Conservation (phyloP, 2,888 invertebrate genomes). For the Anaspis maculata region DNA sequence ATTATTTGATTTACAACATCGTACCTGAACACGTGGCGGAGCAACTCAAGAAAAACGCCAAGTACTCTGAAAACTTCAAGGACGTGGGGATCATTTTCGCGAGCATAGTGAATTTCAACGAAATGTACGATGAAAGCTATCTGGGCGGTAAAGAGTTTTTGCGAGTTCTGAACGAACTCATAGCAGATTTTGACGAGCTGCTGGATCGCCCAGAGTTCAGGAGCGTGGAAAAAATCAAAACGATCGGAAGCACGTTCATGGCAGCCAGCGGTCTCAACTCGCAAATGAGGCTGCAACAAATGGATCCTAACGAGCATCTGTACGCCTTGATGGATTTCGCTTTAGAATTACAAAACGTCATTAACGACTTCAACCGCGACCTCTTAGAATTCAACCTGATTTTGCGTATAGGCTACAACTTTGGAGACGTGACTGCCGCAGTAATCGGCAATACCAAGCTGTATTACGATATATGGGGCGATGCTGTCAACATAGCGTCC, state of each 20-base stretch:
- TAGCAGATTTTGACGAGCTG: slow-evolving; percentile 92
- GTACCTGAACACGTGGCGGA: slow-evolving; percentile 94
- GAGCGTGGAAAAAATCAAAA: slow-evolving; percentile 95
- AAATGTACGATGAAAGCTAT: slow-evolving; percentile 96
- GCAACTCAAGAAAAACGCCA: slow-evolving; percentile 83
- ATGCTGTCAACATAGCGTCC: slow-evolving; percentile 94
- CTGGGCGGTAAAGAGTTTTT: slow-evolving; percentile 91
- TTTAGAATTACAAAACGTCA: slow-evolving; percentile 79
- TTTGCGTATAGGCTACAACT: slow-evolving; percentile 81
- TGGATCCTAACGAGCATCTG: slow-evolving; percentile 68
- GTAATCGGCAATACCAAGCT: slow-evolving; percentile 94
- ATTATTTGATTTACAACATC: slow-evolving; percentile 93
- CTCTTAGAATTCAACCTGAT: slow-evolving; percentile 84
- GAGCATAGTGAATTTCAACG: slow-evolving; percentile 93
- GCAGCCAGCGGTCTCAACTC: slow-evolving; percentile 93
- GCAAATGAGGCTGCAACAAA: slow-evolving; percentile 57
- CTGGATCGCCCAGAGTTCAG: slow-evolving; percentile 72
- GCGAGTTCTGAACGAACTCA: slow-evolving; percentile 89
- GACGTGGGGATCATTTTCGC: slow-evolving; percentile 92
- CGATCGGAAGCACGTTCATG: slow-evolving; percentile 96
- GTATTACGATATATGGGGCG: slow-evolving; percentile 98
- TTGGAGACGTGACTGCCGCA: slow-evolving; percentile 93
- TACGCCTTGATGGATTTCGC: slow-evolving; percentile 89
- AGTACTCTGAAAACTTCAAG: slow-evolving; percentile 91
- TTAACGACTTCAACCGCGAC: slow-evolving; percentile 82